These are phyloP conservation scores for Crossocerus cetratus DNA, from an alignment of 2,888 invertebrate genomes.

Conservation along the genomic window DNA sequence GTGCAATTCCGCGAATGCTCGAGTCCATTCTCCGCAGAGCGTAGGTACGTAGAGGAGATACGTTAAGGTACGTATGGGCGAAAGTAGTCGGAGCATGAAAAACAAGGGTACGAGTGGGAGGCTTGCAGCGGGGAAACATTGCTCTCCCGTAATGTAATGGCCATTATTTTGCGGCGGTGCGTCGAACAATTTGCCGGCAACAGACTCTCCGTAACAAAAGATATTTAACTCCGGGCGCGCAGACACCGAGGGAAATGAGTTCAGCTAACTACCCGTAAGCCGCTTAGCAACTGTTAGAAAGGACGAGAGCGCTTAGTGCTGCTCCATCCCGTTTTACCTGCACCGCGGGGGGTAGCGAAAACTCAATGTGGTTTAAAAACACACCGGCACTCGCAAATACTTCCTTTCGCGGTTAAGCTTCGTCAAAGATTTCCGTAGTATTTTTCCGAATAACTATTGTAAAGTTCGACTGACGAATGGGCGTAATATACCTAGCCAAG, in stretches of 20 bases:
- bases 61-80: neutral
- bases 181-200: slow-evolving; percentile 36
- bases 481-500: slow-evolving; percentile 25
- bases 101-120: no score
- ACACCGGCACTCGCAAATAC: slow-evolving; percentile 6
- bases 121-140: no score
- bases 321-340: slow-evolving; percentile 27
- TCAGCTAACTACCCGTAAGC: slow-evolving; percentile 55
- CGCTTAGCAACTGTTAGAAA: slow-evolving; percentile 56
- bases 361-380: slow-evolving; percentile 33
- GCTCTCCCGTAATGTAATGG: slow-evolving; percentile 16
- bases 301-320: slow-evolving; percentile 40
- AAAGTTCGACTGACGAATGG: slow-evolving; percentile 37
- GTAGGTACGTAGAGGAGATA: neutral
- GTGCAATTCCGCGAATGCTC: no score
- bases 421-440: no score
- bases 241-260: slow-evolving; percentile 49
- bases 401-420: no score
- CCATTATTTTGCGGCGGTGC: slow-evolving; percentile 29
- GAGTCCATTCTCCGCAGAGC: no score
- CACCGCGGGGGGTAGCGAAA: neutral
- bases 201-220: slow-evolving; percentile 45
- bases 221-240: slow-evolving; percentile 50
- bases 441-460: no score
- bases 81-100: no score